Base-by-base conservation (phyloP, 2,888 invertebrate species). In the Spatulosminthurus flaviceps region DNA sequence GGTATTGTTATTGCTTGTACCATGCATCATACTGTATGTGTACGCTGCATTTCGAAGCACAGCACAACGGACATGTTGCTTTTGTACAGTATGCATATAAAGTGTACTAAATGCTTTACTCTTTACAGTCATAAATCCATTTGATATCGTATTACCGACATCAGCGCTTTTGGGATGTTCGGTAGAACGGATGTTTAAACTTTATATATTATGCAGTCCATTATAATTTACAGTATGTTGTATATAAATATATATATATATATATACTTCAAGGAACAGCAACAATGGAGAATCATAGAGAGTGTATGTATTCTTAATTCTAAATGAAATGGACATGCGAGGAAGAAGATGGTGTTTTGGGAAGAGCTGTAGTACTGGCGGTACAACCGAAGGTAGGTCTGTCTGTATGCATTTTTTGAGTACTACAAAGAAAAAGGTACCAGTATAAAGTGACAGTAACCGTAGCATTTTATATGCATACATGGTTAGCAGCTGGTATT, bases 1-100 rank as follows among this genome's bases (percentile, higher is more conserved):
- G 24, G 64, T n/a, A 64, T 64, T 64, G 64, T 26, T 64, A 24
- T 24, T 64, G 64, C n/a, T n/a, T n/a, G n/a, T n/a, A n/a, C n/a
- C n/a, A n/a, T 64, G 64, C 51, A 51, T 51, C 51, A 51, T 51
- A n/a, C n/a, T n/a, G n/a, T n/a, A 19, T 51, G 51, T 51, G n/a
- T 51, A 51, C 16, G 16, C 51, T 11, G 51, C 16, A n/a, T 51
- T 51, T 51, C 7, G 5, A n/a, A n/a, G n/a, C 13, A 41, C 7
- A 16, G 16, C 51, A 51, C 51, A 51, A 51, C 16, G n/a, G 51
- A 41, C 13, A 41, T 41, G 41, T n/a, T n/a, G n/a, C n/a, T n/a
- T n/a, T n/a, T n/a, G n/a, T n/a, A n/a, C n/a, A n/a, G n/a, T n/a
- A n/a, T n/a, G n/a, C n/a, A n/a, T n/a, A n/a, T n/a, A n/a, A n/a